Conservation (phyloP, 1,140 invertebrate species). For the Drosophila prosaltans region DNA sequence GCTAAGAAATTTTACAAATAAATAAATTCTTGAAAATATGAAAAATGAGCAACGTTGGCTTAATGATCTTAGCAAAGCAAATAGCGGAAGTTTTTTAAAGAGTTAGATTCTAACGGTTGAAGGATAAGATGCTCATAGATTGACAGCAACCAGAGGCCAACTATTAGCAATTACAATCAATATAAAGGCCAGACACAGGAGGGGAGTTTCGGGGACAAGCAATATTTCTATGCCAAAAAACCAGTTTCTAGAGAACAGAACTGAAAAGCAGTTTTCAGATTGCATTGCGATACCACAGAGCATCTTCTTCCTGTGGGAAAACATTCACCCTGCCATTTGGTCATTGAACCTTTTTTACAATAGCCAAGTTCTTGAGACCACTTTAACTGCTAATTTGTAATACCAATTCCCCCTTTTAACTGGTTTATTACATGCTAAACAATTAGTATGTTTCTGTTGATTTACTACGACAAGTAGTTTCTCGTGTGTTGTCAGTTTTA, state of each 20-base stretch:
- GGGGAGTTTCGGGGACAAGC: neutral
- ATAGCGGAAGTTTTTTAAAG: constrained; percentile 30
- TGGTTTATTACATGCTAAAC: constrained; percentile 28
- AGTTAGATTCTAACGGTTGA: constrained; percentile 20
- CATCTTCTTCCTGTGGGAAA: constrained; percentile 64
- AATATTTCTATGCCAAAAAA: constrained; percentile 39
- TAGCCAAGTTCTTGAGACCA: constrained; percentile 20
- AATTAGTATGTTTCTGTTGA: constrained; percentile 65
- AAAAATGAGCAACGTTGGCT: constrained; percentile 1
- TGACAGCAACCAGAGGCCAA: constrained; percentile 48
- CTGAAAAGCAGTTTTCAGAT: constrained; percentile 59
- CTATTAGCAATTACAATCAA: constrained; percentile 38
- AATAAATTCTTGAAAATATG: constrained; percentile 10
- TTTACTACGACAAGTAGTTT: constrained; percentile 39
- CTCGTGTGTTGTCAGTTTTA: neutral
- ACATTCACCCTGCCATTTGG: constrained; percentile 39
- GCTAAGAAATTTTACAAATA: constrained; percentile 41
- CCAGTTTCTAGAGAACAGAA: constrained; percentile 21
- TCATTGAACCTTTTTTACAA: constrained; percentile 62
- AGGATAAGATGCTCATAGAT: constrained; percentile 44
- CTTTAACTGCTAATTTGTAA: constrained; percentile 46
- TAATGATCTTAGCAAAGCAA: constrained; percentile 29
- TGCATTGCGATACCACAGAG: constrained; percentile 17
- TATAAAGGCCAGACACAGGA: constrained; percentile 54
- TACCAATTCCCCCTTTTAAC: constrained; percentile 38